Percentiles rank a stretch among this genome's conserved stretches.
phyloP scores from a whole-genome alignment of 2,888 invertebrate genomes.

The Acronicta aceris region DNA sequence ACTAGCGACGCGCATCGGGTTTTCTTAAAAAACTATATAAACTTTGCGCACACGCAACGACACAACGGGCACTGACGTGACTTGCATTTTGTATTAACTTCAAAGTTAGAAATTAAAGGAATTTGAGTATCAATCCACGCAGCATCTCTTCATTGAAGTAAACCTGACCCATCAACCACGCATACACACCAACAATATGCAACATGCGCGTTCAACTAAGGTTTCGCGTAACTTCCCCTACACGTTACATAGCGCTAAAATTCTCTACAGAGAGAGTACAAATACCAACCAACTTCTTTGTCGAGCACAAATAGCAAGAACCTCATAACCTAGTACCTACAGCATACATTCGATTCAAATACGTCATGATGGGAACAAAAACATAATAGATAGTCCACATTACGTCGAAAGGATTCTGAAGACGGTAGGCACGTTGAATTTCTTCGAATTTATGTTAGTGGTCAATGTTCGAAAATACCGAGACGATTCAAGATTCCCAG shows the following conservation, averaged over 20 bases:
- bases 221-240: not conserved
- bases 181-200: too few species aligned
- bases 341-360: not conserved
- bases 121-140: too few species aligned
- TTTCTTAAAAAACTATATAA: too few species aligned
- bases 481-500: conserved; percentile 32
- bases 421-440: conserved; percentile 14
- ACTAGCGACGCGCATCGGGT: too few species aligned
- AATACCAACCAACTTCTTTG: too few species aligned
- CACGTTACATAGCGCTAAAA: not conserved
- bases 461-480: conserved; percentile 25
- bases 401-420: conserved; percentile 1
- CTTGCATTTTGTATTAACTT: too few species aligned
- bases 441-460: conserved; percentile 18
- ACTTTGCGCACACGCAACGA: too few species aligned
- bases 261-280: too few species aligned
- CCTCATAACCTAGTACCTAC: not conserved
- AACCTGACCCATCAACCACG: too few species aligned
- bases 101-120: too few species aligned
- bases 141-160: too few species aligned
- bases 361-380: not conserved
- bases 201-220: conserved; percentile 1
- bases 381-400: not conserved
- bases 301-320: not conserved
- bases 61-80: too few species aligned